Evolutionary conservation across 2,888 invertebrate species (phyloP).

Genomic region (Mellilla xanthometata): DNA sequence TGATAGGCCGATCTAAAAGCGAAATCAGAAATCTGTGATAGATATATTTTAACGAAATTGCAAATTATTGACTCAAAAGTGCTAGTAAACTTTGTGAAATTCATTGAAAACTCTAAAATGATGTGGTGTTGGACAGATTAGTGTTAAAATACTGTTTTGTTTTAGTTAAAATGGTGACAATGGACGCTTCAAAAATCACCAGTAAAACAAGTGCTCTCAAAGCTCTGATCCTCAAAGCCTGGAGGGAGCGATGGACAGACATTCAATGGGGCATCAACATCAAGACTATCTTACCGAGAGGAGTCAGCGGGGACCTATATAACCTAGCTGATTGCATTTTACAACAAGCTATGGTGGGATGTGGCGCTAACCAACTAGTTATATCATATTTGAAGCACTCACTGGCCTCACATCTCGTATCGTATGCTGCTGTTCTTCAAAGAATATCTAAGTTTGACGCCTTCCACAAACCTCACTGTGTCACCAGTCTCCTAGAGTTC

Average conservation of each 20-base stretch:
- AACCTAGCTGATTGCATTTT: slow-evolving; percentile 96
- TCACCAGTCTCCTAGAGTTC: slow-evolving; percentile 92
- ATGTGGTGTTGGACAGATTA: not conserved
- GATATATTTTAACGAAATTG: not conserved
- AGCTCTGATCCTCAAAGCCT: slow-evolving; percentile 91
- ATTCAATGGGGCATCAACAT: slow-evolving; percentile 98
- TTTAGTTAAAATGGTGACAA: slow-evolving; percentile 41
- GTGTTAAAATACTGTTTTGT: not conserved
- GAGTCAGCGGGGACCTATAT: slow-evolving; percentile 97
- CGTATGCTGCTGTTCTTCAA: slow-evolving; percentile 94
- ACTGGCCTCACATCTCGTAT: slow-evolving; percentile 93
- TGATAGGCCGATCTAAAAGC: no score
- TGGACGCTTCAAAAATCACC: slow-evolving; percentile 90
- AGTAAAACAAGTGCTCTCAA: slow-evolving; percentile 92
- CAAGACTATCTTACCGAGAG: slow-evolving; percentile 93
- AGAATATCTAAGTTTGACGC: slow-evolving; percentile 95
- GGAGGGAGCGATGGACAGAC: slow-evolving; percentile 98
- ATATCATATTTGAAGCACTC: slow-evolving; percentile 96
- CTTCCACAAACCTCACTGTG: slow-evolving; percentile 93
- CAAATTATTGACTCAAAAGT: not conserved
- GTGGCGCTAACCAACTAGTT: slow-evolving; percentile 95
- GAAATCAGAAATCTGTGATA: no score
- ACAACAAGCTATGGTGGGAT: slow-evolving; percentile 96
- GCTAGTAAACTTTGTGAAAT: not conserved
- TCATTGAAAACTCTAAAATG: not conserved